Evolutionary conservation across 1,140 invertebrate genomes (phyloP), one percentile per base, ranked within the genome.

Genomic region (Capitella teleta): DNA sequence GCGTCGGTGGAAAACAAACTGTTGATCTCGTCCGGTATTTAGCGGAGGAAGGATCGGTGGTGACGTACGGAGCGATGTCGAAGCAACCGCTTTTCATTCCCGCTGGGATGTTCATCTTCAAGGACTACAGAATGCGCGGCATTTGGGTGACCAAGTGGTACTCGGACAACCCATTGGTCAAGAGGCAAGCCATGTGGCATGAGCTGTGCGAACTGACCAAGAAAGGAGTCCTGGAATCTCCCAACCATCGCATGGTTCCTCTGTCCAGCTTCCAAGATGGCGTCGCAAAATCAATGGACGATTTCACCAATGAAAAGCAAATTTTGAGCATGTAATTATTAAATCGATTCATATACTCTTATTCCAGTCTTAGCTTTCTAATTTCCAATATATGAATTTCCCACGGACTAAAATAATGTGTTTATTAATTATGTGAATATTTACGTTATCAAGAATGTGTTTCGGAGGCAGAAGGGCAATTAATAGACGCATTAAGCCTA

Each of bases 11-110:
- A 0, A 83, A 88, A 66, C 88, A 79, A 73, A 82, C 85, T 5
- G 77, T 86, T 8, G 87, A 94, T 68, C 74, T 96, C 54, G 19
- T 54, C 18, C 49, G 46, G 64, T 87, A 84, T 60, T 72, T 96
- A 42, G 77, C 56, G 14, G 54, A 83, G 55, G 76, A 79, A 56
- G 85, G 87, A 2, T 74, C 80, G 1, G 82, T 96, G 77, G 88
- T 98, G 0, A 97, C 93, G n/a, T 98, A 98, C 74, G 95, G 94
- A 18, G 94, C 87, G 25, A 98, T 98, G 94, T 91, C 90, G 0
- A 79, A 85, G 51, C 85, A 95, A 63, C 92, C 93, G 24, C 77
- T 96, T 16, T 62, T 65, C 40, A 61, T 76, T 5, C 70, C 74
- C 21, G 74, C 74, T 2, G 68, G 68, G 36, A 58, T 63, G 41